These are phyloP conservation scores for Thamnaconus septentrionalis DNA, from an alignment of 2,113 vertebrate genomes.

Conservation along the genomic window DNA sequence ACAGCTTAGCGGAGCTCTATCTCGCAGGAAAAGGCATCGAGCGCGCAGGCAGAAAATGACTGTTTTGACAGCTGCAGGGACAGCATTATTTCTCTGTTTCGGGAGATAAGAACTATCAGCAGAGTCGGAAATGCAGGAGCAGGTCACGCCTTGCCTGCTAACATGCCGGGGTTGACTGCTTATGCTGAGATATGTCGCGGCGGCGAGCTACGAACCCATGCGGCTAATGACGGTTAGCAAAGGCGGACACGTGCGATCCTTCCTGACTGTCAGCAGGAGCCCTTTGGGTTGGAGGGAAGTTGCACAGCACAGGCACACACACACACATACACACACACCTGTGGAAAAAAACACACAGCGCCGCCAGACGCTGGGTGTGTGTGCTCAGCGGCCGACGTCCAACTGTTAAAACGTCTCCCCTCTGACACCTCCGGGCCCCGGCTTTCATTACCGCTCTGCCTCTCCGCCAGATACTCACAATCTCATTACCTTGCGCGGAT, in stretches of 20 bases:
- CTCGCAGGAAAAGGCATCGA: slow-evolving; percentile 31
- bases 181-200: no score
- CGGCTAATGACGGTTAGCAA: slow-evolving; percentile 40
- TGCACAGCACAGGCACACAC: not conserved
- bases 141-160: slow-evolving; percentile 51
- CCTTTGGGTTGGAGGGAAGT: not conserved
- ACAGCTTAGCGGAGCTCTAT: slow-evolving; percentile 27
- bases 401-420: slow-evolving; percentile 22
- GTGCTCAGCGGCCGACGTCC: not conserved
- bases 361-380: not conserved
- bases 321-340: slow-evolving; percentile 2
- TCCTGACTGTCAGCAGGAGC: slow-evolving; percentile 27
- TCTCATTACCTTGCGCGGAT: slow-evolving; percentile 56
- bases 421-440: slow-evolving; percentile 27
- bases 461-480: slow-evolving; percentile 56
- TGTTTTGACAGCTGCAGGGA: slow-evolving; percentile 53
- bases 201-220: slow-evolving; percentile 17
- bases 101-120: slow-evolving; percentile 67
- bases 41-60: slow-evolving; percentile 34
- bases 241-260: slow-evolving; percentile 21
- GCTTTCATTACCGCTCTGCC: slow-evolving; percentile 53
- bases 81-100: slow-evolving; percentile 43
- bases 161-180: slow-evolving; percentile 30
- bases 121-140: slow-evolving; percentile 34
- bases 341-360: slow-evolving; percentile 12